A percentile compares a stretch with the other conserved stretches of the same genome.
Conservation (phyloP, 2,888 invertebrate species). For the Drosophila conformis region DNA sequence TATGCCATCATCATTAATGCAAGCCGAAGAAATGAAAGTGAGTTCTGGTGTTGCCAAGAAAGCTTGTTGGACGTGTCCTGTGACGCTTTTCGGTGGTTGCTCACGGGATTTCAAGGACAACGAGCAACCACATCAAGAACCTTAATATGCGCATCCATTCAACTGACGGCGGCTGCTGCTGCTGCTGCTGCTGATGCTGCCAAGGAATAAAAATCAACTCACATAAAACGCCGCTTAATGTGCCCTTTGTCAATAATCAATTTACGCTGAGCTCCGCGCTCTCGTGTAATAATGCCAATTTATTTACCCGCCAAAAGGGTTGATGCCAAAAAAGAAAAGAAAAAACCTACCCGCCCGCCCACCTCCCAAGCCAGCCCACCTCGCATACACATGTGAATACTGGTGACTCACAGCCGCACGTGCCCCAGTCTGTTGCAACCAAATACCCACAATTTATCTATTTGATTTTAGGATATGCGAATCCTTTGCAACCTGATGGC, state of each 20-base stretch:
- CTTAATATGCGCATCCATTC: conserved; percentile 55
- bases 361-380: conserved; percentile 8
- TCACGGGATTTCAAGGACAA: conserved; percentile 61
- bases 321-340: not conserved
- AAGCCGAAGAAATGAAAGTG: conserved; percentile 80
- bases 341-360: not conserved
- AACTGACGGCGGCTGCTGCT: not conserved
- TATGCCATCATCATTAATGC: conserved; percentile 82
- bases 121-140: conserved; percentile 52
- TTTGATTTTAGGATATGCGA: conserved; percentile 68
- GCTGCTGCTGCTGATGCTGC: not conserved
- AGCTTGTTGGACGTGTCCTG: conserved; percentile 1
- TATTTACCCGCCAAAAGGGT: conserved; percentile 48
- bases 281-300: conserved; percentile 75
- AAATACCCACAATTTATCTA: conserved; percentile 75
- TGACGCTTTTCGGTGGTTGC: conserved; percentile 15
- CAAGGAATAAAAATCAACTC: conserved; percentile 29
- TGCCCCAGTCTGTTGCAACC: conserved; percentile 43
- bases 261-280: conserved; percentile 66
- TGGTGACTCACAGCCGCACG: conserved; percentile 48
- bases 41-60: conserved; percentile 48
- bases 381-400: conserved; percentile 9
- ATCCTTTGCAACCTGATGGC: conserved; percentile 18
- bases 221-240: conserved; percentile 77
- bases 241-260: conserved; percentile 82